Conservation (phyloP, 2,888 invertebrate genomes). For the Zaprionus lineosus region DNA sequence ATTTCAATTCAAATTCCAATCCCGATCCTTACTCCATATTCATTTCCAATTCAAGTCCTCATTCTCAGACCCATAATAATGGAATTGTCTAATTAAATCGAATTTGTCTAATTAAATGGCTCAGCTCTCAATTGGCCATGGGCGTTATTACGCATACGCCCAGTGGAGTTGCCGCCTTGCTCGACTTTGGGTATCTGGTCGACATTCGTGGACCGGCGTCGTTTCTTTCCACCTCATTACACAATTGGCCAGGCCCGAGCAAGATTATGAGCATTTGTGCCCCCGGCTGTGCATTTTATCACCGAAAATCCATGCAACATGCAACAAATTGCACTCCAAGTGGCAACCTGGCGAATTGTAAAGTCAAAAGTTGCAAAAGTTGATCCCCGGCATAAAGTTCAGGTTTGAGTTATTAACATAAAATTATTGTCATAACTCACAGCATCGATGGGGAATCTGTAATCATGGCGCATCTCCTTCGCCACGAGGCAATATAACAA, state of each 20-base stretch:
- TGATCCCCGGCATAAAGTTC: conserved; percentile 39
- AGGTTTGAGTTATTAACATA: conserved; percentile 43
- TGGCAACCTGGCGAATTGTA: conserved; percentile 9
- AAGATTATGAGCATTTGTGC: conserved; percentile 2
- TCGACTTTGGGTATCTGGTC: conserved; percentile 9
- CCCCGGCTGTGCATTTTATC: conserved; percentile 29
- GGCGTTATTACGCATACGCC: conserved; percentile 69
- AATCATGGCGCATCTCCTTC: conserved; percentile 46
- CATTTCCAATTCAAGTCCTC: too few relatives aligned
- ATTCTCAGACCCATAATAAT: conserved; percentile 65
- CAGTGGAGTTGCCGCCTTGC: conserved; percentile 19
- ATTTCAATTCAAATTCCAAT: too few relatives aligned
- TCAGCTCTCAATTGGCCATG: conserved; percentile 52
- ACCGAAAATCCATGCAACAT: conserved; percentile 18
- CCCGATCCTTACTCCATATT: too few relatives aligned
- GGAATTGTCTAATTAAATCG: conserved; percentile 73
- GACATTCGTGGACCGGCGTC: too few relatives aligned
- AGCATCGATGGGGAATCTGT: conserved; percentile 22
- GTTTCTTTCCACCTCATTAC: conserved; percentile 43
- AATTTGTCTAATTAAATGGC: not conserved
- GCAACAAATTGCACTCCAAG: conserved; percentile 4
- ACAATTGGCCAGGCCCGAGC: conserved; percentile 38
- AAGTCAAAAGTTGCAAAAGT: conserved; percentile 24
- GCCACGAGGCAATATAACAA: too few relatives aligned
- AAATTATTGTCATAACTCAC: conserved; percentile 63